Base-by-base conservation (phyloP, 2,797 vertebrate species). In the Sebastes cheni region DNA sequence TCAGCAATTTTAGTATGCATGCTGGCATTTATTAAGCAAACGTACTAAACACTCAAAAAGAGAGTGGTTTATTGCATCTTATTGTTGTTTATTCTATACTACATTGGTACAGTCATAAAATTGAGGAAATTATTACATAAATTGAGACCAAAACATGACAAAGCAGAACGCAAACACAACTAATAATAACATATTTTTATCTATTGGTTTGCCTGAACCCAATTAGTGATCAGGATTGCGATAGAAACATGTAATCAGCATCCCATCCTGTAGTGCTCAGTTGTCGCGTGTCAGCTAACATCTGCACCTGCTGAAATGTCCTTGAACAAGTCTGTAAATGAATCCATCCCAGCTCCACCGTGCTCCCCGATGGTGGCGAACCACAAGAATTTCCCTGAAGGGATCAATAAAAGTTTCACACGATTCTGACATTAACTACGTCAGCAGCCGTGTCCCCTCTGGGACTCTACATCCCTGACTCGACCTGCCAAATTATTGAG, bases 321-420 rank as follows among this genome's bases (percentile, higher is more conserved):
- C 85, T 88, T 81, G 71, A 88, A 80, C 62, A 20, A 71, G 25
- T 75, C 74, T 22, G 81, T 61, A 75, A 84, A 89, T 81, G 6
- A 80, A 87, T 72, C 82, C 80, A 58, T 64, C 50, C 46, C 25
- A 10, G 71, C 22, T 67, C 68, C 27, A 27, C 23, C 11, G 25
- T 2, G 60, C 77, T 78, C 72, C 67, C 86, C 22, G 46, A 73
- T 65, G 72, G 74, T 66, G 39, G 34, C 10, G 4, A 56, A 79
- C 67, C 69, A 4, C 67, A 79, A 85, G 85, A 87, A 85, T 86
- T 52, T 72, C 85, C 88, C 87, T 76, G 82, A 77, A 72, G 89
- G 82, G 85, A 90, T 92, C 90, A 76, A 90, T 89, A 87, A 85
- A 52, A 85, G 55, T 58, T 73, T 87, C 74, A 59, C 36, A 79